Conservation (phyloP, 2,797 vertebrate species). For the Odontamblyopus rebecca region DNA sequence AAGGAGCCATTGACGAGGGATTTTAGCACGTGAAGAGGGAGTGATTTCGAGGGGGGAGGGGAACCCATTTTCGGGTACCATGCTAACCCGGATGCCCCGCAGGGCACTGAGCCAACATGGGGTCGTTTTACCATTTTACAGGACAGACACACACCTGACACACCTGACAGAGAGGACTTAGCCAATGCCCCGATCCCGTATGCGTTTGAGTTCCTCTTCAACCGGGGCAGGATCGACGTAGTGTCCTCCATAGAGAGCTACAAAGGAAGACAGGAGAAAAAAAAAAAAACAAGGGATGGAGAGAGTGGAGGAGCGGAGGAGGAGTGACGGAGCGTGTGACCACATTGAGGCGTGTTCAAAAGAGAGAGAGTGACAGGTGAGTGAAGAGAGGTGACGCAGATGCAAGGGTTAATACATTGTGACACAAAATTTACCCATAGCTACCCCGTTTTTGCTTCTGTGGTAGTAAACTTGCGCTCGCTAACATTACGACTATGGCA, state of each 20-base stretch:
- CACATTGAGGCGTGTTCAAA: slow-evolving; percentile 72
- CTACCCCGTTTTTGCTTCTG: slow-evolving; percentile 28
- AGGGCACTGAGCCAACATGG: slow-evolving; percentile 79
- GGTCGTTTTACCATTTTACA: slow-evolving; percentile 78
- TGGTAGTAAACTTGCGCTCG: slow-evolving; percentile 45
- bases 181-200: slow-evolving; percentile 98
- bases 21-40: slow-evolving; percentile 66
- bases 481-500: slow-evolving; percentile 59
- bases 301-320: slow-evolving; percentile 37
- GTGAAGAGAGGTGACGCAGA: slow-evolving; percentile 68
- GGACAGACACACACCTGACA: slow-evolving; percentile 85
- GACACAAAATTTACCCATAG: not conserved
- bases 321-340: slow-evolving; percentile 62
- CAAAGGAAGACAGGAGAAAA: slow-evolving; percentile 60
- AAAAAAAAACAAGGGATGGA: slow-evolving; percentile 55
- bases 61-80: slow-evolving; percentile 79
- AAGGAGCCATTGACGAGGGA: slow-evolving; percentile 72
- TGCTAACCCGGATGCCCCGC: slow-evolving; percentile 74
- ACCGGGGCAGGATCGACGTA: slow-evolving; percentile 95
- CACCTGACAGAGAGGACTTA: slow-evolving; percentile 99
- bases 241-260: slow-evolving; percentile 99
- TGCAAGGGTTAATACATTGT: slow-evolving; percentile 65
- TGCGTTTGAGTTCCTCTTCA: slow-evolving; percentile 95
- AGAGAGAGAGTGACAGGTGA: slow-evolving; percentile 79
- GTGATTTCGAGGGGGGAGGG: slow-evolving; percentile 76